Percentiles rank a stretch among this genome's conserved stretches.
Evolutionary conservation across 2,113 vertebrate genomes (phyloP).

Genomic region (Gulo gulo): DNA sequence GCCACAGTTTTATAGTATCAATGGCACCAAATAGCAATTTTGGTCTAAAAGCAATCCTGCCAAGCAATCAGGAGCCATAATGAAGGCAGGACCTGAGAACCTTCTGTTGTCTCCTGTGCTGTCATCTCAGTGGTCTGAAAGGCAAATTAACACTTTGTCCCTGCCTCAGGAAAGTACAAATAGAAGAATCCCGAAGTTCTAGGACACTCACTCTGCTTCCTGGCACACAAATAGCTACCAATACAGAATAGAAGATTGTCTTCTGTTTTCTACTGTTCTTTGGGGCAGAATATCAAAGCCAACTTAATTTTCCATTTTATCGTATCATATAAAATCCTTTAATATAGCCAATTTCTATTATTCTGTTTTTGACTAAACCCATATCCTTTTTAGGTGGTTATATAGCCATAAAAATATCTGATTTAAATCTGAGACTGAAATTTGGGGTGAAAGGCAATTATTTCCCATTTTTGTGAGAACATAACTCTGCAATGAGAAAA

Average conservation of each 20-base stretch:
- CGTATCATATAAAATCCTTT: background rate
- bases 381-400: background rate
- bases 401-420: background rate
- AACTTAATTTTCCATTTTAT: slow-evolving; percentile 21
- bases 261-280: background rate
- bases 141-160: background rate
- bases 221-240: background rate
- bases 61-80: background rate
- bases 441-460: slow-evolving; percentile 21
- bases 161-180: background rate
- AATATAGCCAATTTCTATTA: background rate
- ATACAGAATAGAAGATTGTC: background rate
- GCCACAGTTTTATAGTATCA: background rate
- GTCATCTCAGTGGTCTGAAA: background rate
- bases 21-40: background rate
- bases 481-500: slow-evolving; percentile 33
- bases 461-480: background rate
- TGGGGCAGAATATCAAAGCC: background rate
- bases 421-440: slow-evolving; percentile 34
- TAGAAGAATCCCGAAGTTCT: background rate
- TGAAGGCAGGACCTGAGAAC: background rate
- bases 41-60: background rate
- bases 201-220: background rate
- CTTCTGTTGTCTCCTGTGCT: background rate
- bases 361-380: slow-evolving; percentile 18